Evolutionary conservation across 2,113 vertebrate genomes (phyloP), one percentile per base, ranked within the genome.

Genomic region (Elanoides forficatus): DNA sequence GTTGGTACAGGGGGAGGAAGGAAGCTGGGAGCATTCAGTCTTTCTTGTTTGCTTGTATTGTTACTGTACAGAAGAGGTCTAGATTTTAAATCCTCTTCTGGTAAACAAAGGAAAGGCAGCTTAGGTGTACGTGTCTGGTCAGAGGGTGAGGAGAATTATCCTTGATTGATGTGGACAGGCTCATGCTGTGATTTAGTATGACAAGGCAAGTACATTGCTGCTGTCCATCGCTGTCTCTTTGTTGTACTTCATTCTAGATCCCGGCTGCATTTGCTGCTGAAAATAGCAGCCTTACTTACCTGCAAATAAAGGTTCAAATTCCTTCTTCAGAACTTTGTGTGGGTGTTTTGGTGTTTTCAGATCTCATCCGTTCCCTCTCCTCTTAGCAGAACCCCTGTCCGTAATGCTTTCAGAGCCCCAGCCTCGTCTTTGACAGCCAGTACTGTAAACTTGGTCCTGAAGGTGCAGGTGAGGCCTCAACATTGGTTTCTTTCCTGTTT

Each of bases 261-360:
- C n/a, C 3, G 3, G 32, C 58, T 72, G 38, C 20, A 3, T 3
- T 62, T 56, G 47, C 47, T 85, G 43, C 45, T 60, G 50, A 43
- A 58, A 81, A 70, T 9, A 82, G 55, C 53, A 94, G 73, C 81
- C 23, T n/a, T 38, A 3, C 55, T 88, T 86, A 26, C 11, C 58
- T 76, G 43, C 75, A 36, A 93, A 79, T 95, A 96, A 96, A 97
- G 10, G 66, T 95, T 93, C 6, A n/a, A 15, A 27, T 58, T 38
- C 20, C 15, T 65, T 59, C 70, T 75, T 74, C 11, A n/a, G 3
- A 26, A 48, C 16, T 36, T 4, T 43, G 81, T 73, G 53, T 9
- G 1, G 3, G 2, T 40, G 38, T 42, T 71, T 16, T 63, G 42
- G 50, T 93, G 23, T n/a, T 55, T 81, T 15, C 38, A 19, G 30